A percentile compares a stretch with the other conserved stretches of the same genome.
Conservation (phyloP, 2,797 vertebrate genomes). For the Semaprochilodus insignis region DNA sequence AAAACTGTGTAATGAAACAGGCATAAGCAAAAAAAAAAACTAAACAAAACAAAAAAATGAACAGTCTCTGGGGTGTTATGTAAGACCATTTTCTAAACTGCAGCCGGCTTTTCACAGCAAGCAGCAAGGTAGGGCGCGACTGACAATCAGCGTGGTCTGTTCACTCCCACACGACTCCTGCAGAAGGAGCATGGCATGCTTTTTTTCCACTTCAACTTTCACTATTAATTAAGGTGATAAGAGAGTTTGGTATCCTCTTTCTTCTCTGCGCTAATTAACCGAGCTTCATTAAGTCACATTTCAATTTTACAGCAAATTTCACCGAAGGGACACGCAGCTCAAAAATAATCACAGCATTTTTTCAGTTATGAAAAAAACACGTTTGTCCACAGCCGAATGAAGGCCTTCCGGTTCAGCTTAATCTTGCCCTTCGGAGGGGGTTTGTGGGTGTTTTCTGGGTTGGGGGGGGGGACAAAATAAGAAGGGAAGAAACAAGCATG, state of each 20-base stretch:
- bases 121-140: conserved; percentile 11
- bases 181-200: conserved; percentile 27
- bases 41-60: neutral
- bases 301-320: conserved; percentile 67
- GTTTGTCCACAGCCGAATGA: conserved; percentile 65
- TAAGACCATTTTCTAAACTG: conserved; percentile 12
- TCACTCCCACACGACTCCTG: conserved; percentile 5
- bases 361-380: conserved; percentile 63
- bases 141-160: neutral
- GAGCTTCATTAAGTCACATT: conserved; percentile 77
- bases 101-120: conserved; percentile 13
- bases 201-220: conserved; percentile 61
- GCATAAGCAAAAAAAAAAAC: neutral
- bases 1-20: neutral
- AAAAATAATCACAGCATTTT: conserved; percentile 62
- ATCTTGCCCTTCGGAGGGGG: conserved; percentile 50
- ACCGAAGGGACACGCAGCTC: conserved; percentile 66
- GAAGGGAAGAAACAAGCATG: conserved; percentile 56
- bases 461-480: conserved; percentile 39
- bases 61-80: conserved; percentile 7
- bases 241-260: conserved; percentile 69
- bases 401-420: conserved; percentile 60
- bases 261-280: conserved; percentile 74
- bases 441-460: neutral
- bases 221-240: conserved; percentile 79